These are phyloP conservation scores for Phoeniculus purpureus DNA, from an alignment of 2,797 vertebrate species.

Conservation along the genomic window DNA sequence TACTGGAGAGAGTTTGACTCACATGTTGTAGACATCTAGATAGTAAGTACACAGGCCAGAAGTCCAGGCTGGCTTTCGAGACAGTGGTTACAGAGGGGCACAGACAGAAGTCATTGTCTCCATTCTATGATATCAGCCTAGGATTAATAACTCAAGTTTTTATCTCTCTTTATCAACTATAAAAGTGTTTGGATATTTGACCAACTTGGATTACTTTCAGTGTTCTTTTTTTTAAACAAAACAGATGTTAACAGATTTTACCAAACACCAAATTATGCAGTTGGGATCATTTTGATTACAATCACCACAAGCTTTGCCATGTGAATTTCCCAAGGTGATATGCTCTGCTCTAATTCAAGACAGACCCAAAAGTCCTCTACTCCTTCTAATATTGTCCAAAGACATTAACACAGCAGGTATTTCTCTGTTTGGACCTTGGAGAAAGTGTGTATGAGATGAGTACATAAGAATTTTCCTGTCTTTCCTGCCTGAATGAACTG, in stretches of 20 bases:
- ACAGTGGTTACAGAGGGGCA: neutral
- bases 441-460: neutral
- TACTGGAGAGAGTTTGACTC: neutral
- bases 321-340: neutral
- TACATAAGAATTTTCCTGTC: neutral
- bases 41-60: neutral
- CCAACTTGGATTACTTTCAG: neutral
- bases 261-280: neutral
- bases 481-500: neutral
- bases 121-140: neutral
- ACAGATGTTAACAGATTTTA: neutral
- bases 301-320: neutral
- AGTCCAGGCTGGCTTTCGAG: neutral
- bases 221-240: neutral
- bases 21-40: neutral
- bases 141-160: neutral
- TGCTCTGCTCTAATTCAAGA: neutral
- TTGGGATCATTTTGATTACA: neutral
- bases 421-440: neutral
- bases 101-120: neutral
- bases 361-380: neutral
- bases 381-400: neutral
- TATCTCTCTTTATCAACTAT: neutral
- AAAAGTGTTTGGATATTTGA: neutral
- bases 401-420: neutral